Percentiles rank a stretch among this genome's conserved stretches.
Evolutionary conservation across 2,888 invertebrate genomes (phyloP).

Genomic region (Drosophila mayaguana): DNA sequence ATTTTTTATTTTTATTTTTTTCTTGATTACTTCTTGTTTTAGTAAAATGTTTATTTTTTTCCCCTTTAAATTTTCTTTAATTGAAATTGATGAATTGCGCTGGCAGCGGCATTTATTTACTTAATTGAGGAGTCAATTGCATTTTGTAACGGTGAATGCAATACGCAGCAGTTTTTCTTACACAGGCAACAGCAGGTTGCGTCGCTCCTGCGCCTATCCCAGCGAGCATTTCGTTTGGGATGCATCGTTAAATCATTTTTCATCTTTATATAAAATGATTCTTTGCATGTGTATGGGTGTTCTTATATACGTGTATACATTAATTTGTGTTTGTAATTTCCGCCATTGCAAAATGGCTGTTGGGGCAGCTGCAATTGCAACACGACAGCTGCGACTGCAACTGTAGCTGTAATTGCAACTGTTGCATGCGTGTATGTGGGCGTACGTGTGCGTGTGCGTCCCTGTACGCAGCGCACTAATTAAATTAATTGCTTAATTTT

Average conservation of each 20-base stretch:
- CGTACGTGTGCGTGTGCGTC: constrained; percentile 12
- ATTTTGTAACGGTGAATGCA: constrained; percentile 41
- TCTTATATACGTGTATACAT: constrained; percentile 25
- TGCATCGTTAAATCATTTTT: constrained; percentile 50
- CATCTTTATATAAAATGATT: constrained; percentile 34
- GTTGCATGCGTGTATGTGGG: constrained; percentile 20
- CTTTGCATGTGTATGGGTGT: constrained; percentile 32
- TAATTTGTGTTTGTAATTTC: constrained; percentile 74
- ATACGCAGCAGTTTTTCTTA: constrained; percentile 41
- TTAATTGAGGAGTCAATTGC: constrained; percentile 69
- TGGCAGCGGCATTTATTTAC: constrained; percentile 59
- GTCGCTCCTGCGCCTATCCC: not conserved
- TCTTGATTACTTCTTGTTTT: constrained; percentile 2
- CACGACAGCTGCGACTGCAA: constrained; percentile 29
- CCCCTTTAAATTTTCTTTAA: constrained; percentile 50
- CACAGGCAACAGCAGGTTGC: not conserved
- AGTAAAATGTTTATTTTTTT: not conserved
- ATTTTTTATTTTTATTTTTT: not conserved
- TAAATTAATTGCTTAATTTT: constrained; percentile 81
- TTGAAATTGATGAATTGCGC: constrained; percentile 73
- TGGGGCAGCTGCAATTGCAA: constrained; percentile 36
- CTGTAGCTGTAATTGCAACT: constrained; percentile 27
- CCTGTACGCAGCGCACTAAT: constrained; percentile 64
- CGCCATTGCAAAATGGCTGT: constrained; percentile 66
- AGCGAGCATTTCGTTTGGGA: not conserved